These are phyloP conservation scores for Cydia strobilella DNA, from an alignment of 1,140 invertebrate genomes.

Conservation along the genomic window DNA sequence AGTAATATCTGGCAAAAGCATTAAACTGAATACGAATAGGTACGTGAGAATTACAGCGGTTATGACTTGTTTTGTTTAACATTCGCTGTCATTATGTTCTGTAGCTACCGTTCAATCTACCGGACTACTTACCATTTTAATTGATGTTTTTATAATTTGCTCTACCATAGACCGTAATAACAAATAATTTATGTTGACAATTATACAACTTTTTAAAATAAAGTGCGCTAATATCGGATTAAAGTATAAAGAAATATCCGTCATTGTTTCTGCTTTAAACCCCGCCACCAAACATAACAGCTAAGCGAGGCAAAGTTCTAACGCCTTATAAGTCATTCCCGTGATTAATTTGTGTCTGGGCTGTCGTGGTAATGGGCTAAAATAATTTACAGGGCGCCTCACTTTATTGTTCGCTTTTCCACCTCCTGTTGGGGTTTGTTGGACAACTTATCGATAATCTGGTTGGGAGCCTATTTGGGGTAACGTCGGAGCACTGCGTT, in stretches of 20 bases:
- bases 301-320: slow-evolving; percentile 63
- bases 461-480: slow-evolving; percentile 1
- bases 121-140: too few relatives aligned
- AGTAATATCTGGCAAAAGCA: neutral
- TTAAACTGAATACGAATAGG: neutral
- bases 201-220: neutral
- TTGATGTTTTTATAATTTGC: too few relatives aligned
- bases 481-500: neutral
- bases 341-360: slow-evolving; percentile 76
- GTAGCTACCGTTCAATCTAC: neutral
- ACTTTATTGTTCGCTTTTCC: slow-evolving; percentile 57
- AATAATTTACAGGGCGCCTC: slow-evolving; percentile 74
- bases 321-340: slow-evolving; percentile 73
- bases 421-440: slow-evolving; percentile 41
- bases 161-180: too few relatives aligned
- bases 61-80: neutral
- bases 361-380: slow-evolving; percentile 73
- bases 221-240: neutral
- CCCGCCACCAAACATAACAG: slow-evolving; percentile 15
- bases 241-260: neutral
- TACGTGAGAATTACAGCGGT: too few relatives aligned
- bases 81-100: neutral
- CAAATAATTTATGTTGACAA: too few relatives aligned
- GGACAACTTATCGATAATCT: slow-evolving; percentile 58
- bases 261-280: slow-evolving; percentile 2